phyloP scores from a whole-genome alignment of 2,888 invertebrate genomes.

The Antheraea assamensis region DNA sequence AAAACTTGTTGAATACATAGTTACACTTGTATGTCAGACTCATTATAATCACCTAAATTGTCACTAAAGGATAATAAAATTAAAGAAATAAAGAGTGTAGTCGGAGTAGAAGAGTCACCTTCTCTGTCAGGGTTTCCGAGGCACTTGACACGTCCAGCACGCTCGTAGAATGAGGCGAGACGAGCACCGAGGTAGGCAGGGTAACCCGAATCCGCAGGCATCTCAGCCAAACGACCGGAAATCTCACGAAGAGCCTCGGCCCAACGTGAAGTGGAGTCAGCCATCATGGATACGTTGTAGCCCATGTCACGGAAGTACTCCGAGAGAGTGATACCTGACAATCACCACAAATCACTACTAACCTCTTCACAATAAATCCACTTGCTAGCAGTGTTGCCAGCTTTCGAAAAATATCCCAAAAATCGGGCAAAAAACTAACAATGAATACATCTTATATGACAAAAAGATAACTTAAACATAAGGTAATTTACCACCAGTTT shows the following conservation, averaged over 20 bases:
- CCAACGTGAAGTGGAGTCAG: slow-evolving; percentile 99
- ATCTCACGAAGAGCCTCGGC: slow-evolving; percentile 99
- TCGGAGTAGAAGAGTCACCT: slow-evolving; percentile 69
- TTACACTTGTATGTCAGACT: too few species aligned
- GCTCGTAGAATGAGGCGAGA: slow-evolving; percentile 99
- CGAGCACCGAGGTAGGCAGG: slow-evolving; percentile 99
- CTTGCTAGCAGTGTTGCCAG: too few species aligned
- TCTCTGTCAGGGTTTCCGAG: slow-evolving; percentile 98
- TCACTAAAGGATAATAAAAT: too few species aligned
- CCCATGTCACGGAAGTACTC: slow-evolving; percentile 99
- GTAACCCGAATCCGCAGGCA: slow-evolving; percentile 99
- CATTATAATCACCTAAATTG: too few species aligned
- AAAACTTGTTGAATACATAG: too few species aligned
- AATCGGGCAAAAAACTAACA: neutral
- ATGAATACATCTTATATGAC: neutral
- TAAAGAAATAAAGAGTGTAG: too few species aligned
- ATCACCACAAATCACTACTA: neutral
- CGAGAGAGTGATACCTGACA: slow-evolving; percentile 96
- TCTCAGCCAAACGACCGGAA: slow-evolving; percentile 99
- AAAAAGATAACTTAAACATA: neutral
- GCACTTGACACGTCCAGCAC: slow-evolving; percentile 98
- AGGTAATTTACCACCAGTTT: too few species aligned
- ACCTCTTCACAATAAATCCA: neutral
- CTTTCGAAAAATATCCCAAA: too few species aligned
- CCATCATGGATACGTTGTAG: slow-evolving; percentile 99